These are phyloP conservation scores for Holcopasites calliopsidis DNA, from an alignment of 1,140 invertebrate species.

Conservation along the genomic window DNA sequence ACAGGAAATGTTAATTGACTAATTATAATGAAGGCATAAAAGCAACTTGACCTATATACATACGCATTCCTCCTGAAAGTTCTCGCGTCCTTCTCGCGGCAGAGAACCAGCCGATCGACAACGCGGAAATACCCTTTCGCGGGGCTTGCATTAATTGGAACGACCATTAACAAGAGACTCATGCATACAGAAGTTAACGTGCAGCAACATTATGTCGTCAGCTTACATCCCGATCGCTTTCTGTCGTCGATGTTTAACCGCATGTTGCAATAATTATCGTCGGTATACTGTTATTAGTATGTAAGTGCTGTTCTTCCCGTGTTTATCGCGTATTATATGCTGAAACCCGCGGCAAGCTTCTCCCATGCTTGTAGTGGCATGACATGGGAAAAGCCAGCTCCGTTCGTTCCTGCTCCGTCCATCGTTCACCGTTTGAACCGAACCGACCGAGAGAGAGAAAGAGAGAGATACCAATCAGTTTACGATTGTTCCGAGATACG, in stretches of 20 bases:
- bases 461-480: background rate
- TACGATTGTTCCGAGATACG: background rate
- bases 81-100: background rate
- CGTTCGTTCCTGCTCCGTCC: background rate
- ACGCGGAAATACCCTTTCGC: background rate
- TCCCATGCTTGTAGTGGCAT: background rate
- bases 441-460: too few species aligned
- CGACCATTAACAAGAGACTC: background rate
- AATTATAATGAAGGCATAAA: conserved; percentile 17
- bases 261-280: background rate
- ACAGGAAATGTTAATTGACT: conserved; percentile 36
- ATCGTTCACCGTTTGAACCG: background rate
- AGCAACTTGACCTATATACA: conserved; percentile 9
- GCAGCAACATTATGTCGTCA: background rate
- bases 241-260: background rate
- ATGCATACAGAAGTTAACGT: background rate
- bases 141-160: background rate
- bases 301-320: background rate
- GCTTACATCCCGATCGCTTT: background rate
- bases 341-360: too few species aligned
- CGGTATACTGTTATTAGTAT: conserved; percentile 7
- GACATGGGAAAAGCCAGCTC: background rate
- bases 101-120: conserved; percentile 19
- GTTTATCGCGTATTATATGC: background rate
- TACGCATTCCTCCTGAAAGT: conserved; percentile 8